These are phyloP conservation scores for Polia nebulosa DNA, from an alignment of 2,888 invertebrate genomes.

Conservation along the genomic window DNA sequence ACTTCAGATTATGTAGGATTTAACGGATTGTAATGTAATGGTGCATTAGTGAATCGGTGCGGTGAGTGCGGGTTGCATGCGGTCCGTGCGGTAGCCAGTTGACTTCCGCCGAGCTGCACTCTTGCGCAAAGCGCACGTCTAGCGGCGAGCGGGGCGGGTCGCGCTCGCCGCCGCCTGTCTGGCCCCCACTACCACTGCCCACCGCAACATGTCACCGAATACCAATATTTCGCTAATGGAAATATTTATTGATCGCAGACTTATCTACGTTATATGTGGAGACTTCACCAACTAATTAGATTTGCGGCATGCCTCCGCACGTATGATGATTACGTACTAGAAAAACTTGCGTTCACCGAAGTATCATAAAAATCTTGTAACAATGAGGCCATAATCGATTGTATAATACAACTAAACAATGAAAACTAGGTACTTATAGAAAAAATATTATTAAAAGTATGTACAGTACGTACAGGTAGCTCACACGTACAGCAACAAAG, in stretches of 20 bases:
- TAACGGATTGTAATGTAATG: conserved; percentile 49
- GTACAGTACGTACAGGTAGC: conserved; percentile 46
- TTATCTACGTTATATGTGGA: conserved; percentile 37
- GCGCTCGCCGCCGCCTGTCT: conserved; percentile 56
- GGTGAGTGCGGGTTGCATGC: conserved; percentile 51
- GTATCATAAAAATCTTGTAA: conserved; percentile 45
- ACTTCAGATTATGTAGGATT: conserved; percentile 62
- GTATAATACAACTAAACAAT: conserved; percentile 49
- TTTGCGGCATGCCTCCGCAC: conserved; percentile 44
- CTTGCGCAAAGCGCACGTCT: conserved; percentile 77
- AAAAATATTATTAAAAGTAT: conserved; percentile 44
- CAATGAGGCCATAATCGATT: conserved; percentile 50
- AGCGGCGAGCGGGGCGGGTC: conserved; percentile 53
- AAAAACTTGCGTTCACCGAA: conserved; percentile 34
- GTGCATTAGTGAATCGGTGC: conserved; percentile 57
- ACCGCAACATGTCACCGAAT: conserved; percentile 53
- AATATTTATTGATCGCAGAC: conserved; percentile 58
- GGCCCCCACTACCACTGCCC: conserved; percentile 63
- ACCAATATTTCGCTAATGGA: conserved; percentile 50
- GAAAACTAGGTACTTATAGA: conserved; percentile 38
- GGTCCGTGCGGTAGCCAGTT: conserved; percentile 75
- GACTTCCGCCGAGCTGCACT: conserved; percentile 79
- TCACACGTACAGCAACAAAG: conserved; percentile 66
- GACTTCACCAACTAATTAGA: conserved; percentile 57
- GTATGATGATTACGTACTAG: conserved; percentile 58